Conservation (phyloP, 2,797 vertebrate species). For the Thripadectes ignobilis region DNA sequence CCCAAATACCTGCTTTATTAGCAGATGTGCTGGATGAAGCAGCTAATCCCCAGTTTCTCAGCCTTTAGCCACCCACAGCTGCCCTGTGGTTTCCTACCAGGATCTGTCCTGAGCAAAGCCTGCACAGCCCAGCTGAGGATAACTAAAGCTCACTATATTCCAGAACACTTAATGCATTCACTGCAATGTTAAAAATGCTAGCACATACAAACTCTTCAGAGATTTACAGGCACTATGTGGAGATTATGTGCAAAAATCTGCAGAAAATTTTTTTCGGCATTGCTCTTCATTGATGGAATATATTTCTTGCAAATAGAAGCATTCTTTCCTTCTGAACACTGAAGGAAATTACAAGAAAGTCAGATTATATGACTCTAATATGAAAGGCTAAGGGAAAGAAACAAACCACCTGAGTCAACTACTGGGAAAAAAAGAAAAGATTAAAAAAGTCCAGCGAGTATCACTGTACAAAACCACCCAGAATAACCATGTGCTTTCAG, state of each 20-base stretch:
- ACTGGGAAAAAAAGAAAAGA: slow-evolving; percentile 38
- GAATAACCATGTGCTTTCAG: slow-evolving; percentile 37
- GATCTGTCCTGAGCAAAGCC: not conserved
- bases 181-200: slow-evolving; percentile 30
- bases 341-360: slow-evolving; percentile 61
- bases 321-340: slow-evolving; percentile 58
- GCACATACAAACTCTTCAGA: slow-evolving; percentile 18
- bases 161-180: slow-evolving; percentile 22
- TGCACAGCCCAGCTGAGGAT: not conserved
- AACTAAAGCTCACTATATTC: slow-evolving; percentile 22
- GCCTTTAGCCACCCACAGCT: not conserved
- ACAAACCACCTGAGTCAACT: slow-evolving; percentile 35
- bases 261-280: slow-evolving; percentile 43
- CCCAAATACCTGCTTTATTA: slow-evolving; percentile 13
- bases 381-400: not conserved
- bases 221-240: slow-evolving; percentile 75
- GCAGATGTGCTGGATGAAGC: not conserved
- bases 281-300: slow-evolving; percentile 70
- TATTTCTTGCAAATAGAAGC: slow-evolving; percentile 78
- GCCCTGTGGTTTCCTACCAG: not conserved
- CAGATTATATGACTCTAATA: slow-evolving; percentile 38
- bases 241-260: slow-evolving; percentile 79
- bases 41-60: not conserved
- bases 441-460: slow-evolving; percentile 33
- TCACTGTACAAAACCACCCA: slow-evolving; percentile 57